These are phyloP conservation scores for Limanda limanda DNA, from an alignment of 2,113 vertebrate genomes.

Conservation along the genomic window DNA sequence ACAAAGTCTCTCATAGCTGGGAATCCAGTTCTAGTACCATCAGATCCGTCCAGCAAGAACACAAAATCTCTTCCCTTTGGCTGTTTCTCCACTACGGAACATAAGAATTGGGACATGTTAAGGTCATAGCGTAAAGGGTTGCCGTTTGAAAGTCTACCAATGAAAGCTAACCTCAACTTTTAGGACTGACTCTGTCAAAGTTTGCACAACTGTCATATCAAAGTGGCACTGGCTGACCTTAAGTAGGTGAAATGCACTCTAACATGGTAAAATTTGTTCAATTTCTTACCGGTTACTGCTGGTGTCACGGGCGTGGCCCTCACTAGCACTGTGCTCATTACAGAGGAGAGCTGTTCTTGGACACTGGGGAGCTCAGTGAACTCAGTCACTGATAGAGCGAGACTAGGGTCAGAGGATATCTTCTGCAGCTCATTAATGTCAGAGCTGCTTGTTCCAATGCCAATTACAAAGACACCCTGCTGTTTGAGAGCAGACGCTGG, in stretches of 20 bases:
- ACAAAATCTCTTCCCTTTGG: constrained; percentile 39
- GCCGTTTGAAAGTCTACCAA: accelerated
- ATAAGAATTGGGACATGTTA: not conserved
- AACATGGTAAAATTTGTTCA: not conserved
- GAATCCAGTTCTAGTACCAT: constrained; percentile 39
- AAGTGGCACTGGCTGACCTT: not conserved
- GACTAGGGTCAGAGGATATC: constrained; percentile 51
- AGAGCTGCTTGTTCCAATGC: constrained; percentile 44
- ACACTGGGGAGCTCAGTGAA: constrained; percentile 57
- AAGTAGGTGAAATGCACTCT: not conserved
- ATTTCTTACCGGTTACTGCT: too few relatives aligned
- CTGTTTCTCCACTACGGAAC: constrained; percentile 7
- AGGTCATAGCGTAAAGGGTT: too few relatives aligned
- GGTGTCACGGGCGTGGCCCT: too few relatives aligned
- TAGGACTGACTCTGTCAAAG: not conserved
- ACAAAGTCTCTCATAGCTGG: constrained; percentile 58
- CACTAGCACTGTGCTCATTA: too few relatives aligned
- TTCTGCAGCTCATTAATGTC: constrained; percentile 49
- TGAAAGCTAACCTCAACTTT: not conserved
- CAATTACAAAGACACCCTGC: constrained; percentile 48
- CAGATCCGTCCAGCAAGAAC: constrained; percentile 75
- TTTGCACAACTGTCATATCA: not conserved
- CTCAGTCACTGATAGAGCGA: constrained; percentile 49
- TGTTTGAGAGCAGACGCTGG: too few relatives aligned
- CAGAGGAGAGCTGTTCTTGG: constrained; percentile 41